Evolutionary conservation across 1,140 invertebrate species (phyloP).

Genomic region (Portunus trituberculatus): DNA sequence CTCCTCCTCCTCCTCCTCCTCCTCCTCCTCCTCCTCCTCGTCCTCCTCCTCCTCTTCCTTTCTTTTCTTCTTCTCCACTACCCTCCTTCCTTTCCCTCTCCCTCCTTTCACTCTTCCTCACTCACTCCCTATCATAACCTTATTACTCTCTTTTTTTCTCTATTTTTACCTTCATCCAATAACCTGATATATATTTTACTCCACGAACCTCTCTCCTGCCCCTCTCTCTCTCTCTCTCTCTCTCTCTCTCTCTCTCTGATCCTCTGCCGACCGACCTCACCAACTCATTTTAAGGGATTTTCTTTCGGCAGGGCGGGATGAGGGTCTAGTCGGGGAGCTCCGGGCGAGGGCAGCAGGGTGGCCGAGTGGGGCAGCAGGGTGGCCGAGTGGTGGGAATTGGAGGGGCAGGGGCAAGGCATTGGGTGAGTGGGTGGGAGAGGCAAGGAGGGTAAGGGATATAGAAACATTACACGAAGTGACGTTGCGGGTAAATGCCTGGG

Average conservation of each 20-base stretch:
- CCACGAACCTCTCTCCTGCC: background rate
- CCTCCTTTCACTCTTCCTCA: background rate
- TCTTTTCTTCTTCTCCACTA: constrained; percentile 6
- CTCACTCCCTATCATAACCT: background rate
- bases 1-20: background rate
- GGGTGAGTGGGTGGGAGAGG: background rate
- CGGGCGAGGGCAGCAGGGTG: background rate
- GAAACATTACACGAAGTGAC: background rate
- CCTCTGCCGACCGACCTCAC: background rate
- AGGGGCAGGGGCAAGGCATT: background rate
- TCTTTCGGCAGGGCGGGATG: background rate
- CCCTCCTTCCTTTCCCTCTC: background rate
- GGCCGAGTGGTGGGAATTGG: background rate
- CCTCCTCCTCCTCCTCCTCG: constrained; percentile 31
- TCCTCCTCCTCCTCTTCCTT: constrained; percentile 29
- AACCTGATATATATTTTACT: background rate
- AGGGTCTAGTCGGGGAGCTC: background rate
- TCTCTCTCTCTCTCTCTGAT: constrained; percentile 21
- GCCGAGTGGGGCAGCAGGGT: background rate
- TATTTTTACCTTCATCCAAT: background rate
- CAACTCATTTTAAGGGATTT: background rate
- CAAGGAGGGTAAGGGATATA: background rate
- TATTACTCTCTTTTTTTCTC: background rate
- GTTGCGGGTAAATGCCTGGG: background rate
- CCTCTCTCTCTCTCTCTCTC: constrained; percentile 50